These are phyloP conservation scores for Ursus arctos DNA, from an alignment of 2,113 vertebrate species.

Conservation along the genomic window DNA sequence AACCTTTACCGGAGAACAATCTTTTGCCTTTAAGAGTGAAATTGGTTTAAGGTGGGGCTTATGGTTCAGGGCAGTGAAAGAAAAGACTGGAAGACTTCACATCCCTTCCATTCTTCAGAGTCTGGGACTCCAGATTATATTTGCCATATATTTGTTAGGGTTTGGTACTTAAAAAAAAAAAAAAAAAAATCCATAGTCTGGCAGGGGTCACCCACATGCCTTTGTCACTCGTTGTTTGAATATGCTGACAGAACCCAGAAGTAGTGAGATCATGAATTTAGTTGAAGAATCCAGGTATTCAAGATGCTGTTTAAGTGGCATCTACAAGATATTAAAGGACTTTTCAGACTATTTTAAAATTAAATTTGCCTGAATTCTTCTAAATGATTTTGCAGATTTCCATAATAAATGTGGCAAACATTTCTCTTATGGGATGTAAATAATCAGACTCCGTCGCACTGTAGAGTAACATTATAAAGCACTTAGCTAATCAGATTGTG, in stretches of 20 bases:
- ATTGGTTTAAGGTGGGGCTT: not conserved
- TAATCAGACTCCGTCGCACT: slow-evolving; percentile 80
- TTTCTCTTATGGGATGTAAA: slow-evolving; percentile 82
- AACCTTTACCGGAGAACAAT: not conserved
- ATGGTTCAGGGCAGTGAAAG: not conserved
- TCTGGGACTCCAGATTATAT: not conserved
- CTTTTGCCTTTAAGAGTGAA: not conserved
- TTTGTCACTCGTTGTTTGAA: slow-evolving; percentile 40
- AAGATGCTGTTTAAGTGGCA: slow-evolving; percentile 67
- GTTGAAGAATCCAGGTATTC: slow-evolving; percentile 74
- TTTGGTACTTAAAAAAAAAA: not conserved
- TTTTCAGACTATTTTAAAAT: slow-evolving; percentile 73
- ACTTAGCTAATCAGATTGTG: slow-evolving; percentile 84
- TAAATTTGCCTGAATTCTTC: slow-evolving; percentile 77
- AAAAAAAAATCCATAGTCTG: not conserved
- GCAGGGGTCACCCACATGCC: not conserved
- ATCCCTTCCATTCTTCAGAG: not conserved
- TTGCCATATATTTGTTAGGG: slow-evolving; percentile 4
- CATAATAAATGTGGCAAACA: slow-evolving; percentile 81
- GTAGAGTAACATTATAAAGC: slow-evolving; percentile 82
- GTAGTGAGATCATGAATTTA: slow-evolving; percentile 63
- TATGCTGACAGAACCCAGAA: slow-evolving; percentile 31
- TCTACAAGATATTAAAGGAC: slow-evolving; percentile 80
- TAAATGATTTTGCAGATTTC: slow-evolving; percentile 80
- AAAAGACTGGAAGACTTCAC: not conserved